Conservation (phyloP, 2,113 vertebrate genomes). For the Rhinichthys klamathensis region DNA sequence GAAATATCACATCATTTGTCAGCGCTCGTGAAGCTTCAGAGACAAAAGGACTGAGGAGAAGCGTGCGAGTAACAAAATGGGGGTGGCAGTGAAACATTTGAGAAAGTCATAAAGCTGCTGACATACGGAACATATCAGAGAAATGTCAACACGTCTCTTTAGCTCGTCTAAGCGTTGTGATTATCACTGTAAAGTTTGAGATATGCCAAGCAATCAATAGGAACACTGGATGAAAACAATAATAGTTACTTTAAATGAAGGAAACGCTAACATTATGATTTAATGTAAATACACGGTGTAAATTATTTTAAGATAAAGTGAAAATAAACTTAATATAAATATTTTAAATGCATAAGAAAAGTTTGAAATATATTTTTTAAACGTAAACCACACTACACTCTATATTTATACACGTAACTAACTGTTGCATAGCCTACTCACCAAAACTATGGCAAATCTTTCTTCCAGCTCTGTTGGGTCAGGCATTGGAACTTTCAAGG, state of each 20-base stretch:
- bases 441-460: slow-evolving; percentile 93
- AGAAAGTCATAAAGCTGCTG: slow-evolving; percentile 22
- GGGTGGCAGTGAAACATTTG: slow-evolving; percentile 32
- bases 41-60: slow-evolving; percentile 36
- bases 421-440: slow-evolving; percentile 69
- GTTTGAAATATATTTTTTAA: background rate
- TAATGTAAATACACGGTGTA: background rate
- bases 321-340: background rate
- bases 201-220: background rate
- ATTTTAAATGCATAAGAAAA: background rate
- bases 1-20: slow-evolving; percentile 22
- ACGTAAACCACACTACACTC: background rate
- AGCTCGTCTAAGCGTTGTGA: background rate
- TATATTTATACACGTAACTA: background rate
- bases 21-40: slow-evolving; percentile 5
- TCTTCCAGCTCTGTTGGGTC: slow-evolving; percentile 93
- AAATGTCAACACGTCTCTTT: slow-evolving; percentile 20
- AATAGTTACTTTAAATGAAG: background rate
- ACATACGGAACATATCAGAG: slow-evolving; percentile 23
- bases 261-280: background rate
- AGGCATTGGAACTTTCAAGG: slow-evolving; percentile 95
- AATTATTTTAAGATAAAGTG: background rate
- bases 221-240: background rate
- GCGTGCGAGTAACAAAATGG: slow-evolving; percentile 35
- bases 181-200: background rate